A percentile compares a stretch with the other conserved stretches of the same genome.
Evolutionary conservation across 2,888 invertebrate species (phyloP).

Genomic region (Dromius quadrimaculatus): DNA sequence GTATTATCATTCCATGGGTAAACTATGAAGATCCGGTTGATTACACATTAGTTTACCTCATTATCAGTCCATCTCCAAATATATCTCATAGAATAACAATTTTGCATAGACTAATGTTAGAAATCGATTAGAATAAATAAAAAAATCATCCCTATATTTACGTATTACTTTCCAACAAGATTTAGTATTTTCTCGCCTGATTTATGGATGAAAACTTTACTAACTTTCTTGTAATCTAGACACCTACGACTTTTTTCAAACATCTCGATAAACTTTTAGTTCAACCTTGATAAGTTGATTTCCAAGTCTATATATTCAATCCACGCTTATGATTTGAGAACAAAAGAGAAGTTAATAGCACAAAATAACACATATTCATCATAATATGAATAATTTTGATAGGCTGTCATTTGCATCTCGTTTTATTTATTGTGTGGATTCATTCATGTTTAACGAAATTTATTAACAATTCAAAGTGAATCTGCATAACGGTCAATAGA

Average conservation of each 20-base stretch:
- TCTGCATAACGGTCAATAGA: too few species aligned
- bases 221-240: conserved; percentile 26
- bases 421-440: neutral
- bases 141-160: conserved; percentile 3
- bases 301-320: conserved; percentile 3
- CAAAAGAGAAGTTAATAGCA: conserved; percentile 19
- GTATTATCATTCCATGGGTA: too few species aligned
- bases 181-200: conserved; percentile 24
- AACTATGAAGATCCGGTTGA: too few species aligned
- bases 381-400: conserved; percentile 36
- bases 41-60: too few species aligned
- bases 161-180: conserved; percentile 25
- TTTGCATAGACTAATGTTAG: too few species aligned
- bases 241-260: conserved; percentile 23
- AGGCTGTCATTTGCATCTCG: conserved; percentile 12
- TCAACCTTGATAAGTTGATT: conserved; percentile 8
- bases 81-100: too few species aligned
- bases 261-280: conserved; percentile 11
- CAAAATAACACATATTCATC: conserved; percentile 20
- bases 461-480: neutral
- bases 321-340: conserved; percentile 10
- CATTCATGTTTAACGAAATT: neutral
- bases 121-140: too few species aligned
- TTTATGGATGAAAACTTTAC: conserved; percentile 26
- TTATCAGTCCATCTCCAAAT: too few species aligned